Conservation (phyloP, 1,140 invertebrate genomes). For the Telenomus remus region DNA sequence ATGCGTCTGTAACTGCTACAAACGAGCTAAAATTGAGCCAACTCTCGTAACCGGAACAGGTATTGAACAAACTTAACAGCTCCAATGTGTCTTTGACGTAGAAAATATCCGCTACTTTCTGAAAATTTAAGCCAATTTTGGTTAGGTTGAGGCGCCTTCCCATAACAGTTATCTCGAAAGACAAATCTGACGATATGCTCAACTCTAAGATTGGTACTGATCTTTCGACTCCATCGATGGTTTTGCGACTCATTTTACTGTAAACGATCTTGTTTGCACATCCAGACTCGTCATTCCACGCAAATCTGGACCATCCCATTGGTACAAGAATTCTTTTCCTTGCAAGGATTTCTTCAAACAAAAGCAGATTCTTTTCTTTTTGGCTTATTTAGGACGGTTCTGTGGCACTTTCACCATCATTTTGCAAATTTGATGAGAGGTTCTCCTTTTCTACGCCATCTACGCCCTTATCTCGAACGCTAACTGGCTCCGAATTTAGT, state of each 20-base stretch:
- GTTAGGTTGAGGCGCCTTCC: neutral
- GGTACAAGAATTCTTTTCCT: conserved; percentile 3
- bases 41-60: conserved; percentile 10
- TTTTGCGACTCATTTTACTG: conserved; percentile 2
- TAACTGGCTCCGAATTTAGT: neutral
- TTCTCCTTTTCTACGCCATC: no score
- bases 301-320: conserved; percentile 5
- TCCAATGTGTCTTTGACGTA: conserved; percentile 8
- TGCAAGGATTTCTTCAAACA: conserved; percentile 3
- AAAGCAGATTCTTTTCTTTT: no score
- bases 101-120: neutral
- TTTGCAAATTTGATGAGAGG: no score
- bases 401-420: no score
- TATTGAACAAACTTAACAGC: conserved; percentile 1
- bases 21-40: neutral
- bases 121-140: neutral
- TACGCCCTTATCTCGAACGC: no score
- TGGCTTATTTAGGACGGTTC: no score
- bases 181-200: neutral
- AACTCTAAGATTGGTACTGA: conserved; percentile 1
- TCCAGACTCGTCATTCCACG: conserved; percentile 1
- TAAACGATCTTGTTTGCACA: neutral
- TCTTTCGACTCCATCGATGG: conserved; percentile 1
- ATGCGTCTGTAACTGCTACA: conserved; percentile 3
- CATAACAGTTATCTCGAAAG: neutral